Evolutionary conservation across 1,140 invertebrate genomes (phyloP).

Genomic region (Colletes gigas): DNA sequence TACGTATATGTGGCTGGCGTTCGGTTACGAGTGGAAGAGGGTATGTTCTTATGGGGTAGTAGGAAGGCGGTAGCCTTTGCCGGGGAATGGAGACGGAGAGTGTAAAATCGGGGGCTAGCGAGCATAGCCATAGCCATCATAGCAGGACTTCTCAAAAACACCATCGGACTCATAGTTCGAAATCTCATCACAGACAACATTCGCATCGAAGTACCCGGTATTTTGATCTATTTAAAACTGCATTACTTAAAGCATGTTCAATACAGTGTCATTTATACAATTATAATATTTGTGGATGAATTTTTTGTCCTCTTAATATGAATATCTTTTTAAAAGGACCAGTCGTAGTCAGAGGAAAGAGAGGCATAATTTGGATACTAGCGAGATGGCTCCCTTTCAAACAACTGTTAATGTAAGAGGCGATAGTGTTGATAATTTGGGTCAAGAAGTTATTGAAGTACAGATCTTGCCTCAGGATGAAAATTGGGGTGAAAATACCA

Average conservation of each 20-base stretch:
- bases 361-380: slow-evolving; percentile 70
- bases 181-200: slow-evolving; percentile 78
- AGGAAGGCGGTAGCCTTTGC: slow-evolving; percentile 71
- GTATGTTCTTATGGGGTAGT: slow-evolving; percentile 71
- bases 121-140: slow-evolving; percentile 79
- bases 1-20: slow-evolving; percentile 52
- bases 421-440: slow-evolving; percentile 84
- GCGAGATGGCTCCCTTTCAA: slow-evolving; percentile 88
- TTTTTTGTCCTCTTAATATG: neutral
- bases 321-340: slow-evolving; percentile 64
- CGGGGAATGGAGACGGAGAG: slow-evolving; percentile 81
- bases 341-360: slow-evolving; percentile 77
- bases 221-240: neutral
- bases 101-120: slow-evolving; percentile 79
- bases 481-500: slow-evolving; percentile 99
- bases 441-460: slow-evolving; percentile 93
- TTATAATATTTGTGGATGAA: slow-evolving; percentile 20
- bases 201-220: slow-evolving; percentile 80
- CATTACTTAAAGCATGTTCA: neutral
- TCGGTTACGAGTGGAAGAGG: slow-evolving; percentile 46
- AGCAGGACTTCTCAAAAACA: slow-evolving; percentile 75
- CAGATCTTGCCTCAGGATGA: slow-evolving; percentile 97
- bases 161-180: slow-evolving; percentile 76
- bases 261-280: neutral
- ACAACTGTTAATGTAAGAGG: slow-evolving; percentile 89